phyloP scores from a whole-genome alignment of 2,888 invertebrate genomes.

The Pilophorus perplexus region DNA sequence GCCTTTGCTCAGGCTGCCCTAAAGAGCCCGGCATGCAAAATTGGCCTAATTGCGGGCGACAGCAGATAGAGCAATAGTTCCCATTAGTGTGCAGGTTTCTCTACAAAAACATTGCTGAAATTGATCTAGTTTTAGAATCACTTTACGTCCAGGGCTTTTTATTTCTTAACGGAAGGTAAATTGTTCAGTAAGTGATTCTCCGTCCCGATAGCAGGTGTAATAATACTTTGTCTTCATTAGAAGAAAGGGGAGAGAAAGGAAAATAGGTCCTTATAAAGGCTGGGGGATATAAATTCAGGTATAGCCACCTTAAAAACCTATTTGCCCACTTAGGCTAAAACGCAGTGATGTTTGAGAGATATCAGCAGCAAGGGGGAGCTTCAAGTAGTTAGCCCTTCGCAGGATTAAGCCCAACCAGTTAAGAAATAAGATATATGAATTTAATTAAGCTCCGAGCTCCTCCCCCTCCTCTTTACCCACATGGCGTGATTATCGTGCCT shows the following conservation, averaged over 20 bases:
- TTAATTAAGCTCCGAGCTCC: constrained; percentile 32
- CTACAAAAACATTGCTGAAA: too few species aligned
- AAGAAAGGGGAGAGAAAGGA: not conserved
- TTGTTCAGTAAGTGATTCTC: constrained; percentile 1
- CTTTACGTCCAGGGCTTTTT: too few species aligned
- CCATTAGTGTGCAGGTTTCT: too few species aligned
- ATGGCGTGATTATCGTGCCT: too few species aligned
- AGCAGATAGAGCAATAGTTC: too few species aligned
- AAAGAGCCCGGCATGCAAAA: too few species aligned
- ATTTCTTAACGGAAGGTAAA: not conserved
- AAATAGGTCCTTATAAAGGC: not conserved
- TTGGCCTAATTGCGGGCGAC: too few species aligned
- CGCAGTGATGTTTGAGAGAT: constrained; percentile 30
- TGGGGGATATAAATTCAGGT: constrained; percentile 8
- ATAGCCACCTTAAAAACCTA: constrained; percentile 24
- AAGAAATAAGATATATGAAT: constrained; percentile 41
- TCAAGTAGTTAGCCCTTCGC: constrained; percentile 12
- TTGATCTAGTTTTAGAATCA: too few species aligned
- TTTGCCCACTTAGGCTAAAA: constrained; percentile 33
- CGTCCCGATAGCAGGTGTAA: not conserved
- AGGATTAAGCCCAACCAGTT: constrained; percentile 23
- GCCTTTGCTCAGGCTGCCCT: too few species aligned
- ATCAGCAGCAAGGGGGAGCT: constrained; percentile 1
- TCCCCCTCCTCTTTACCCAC: not conserved
- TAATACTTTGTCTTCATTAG: constrained; percentile 33